Conservation (phyloP, 2,797 vertebrate species). For the Heteromormyrus szaboi region DNA sequence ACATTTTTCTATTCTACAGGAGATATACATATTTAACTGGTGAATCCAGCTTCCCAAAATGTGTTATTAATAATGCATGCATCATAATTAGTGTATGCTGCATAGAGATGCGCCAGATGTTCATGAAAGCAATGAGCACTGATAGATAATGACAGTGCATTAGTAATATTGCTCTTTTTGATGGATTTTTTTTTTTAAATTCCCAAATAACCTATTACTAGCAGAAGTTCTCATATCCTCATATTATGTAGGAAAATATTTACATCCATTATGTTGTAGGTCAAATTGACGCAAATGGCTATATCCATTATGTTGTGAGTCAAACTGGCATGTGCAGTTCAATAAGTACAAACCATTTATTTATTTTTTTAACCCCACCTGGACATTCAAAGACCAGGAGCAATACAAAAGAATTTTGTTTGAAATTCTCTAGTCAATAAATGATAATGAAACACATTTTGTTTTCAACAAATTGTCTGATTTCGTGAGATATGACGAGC, state of each 20-base stretch:
- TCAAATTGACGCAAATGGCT: neutral
- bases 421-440: neutral
- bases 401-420: neutral
- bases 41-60: slow-evolving; percentile 28
- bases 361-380: neutral
- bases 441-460: neutral
- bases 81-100: slow-evolving; percentile 53
- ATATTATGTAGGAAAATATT: slow-evolving; percentile 3
- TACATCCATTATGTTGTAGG: neutral
- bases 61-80: slow-evolving; percentile 58
- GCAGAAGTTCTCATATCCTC: slow-evolving; percentile 33
- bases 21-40: neutral
- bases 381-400: neutral
- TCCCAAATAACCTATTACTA: neutral
- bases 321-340: neutral
- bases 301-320: neutral
- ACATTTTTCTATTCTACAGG: neutral
- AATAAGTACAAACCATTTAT: neutral
- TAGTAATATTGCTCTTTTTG: slow-evolving; percentile 18
- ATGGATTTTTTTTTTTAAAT: neutral
- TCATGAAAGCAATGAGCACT: slow-evolving; percentile 46
- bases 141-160: slow-evolving; percentile 32
- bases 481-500: neutral
- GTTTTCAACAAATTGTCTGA: neutral
- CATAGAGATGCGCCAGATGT: slow-evolving; percentile 55